Conservation (phyloP, 2,888 invertebrate species). For the Neoascia interrupta region DNA sequence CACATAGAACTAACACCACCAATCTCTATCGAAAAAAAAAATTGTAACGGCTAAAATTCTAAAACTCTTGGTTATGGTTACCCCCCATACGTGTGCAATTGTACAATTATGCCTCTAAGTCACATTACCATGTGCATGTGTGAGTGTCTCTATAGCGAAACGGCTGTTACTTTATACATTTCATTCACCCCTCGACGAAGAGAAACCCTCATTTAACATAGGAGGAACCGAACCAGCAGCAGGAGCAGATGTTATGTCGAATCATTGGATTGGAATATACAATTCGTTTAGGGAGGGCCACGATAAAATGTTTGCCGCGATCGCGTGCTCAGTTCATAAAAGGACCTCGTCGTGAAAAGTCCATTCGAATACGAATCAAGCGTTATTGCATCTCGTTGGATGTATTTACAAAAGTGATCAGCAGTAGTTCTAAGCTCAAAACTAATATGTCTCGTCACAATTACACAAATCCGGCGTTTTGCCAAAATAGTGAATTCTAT, state of each 20-base stretch:
- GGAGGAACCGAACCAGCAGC: constrained; percentile 35
- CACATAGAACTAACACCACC: constrained; percentile 21
- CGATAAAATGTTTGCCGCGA: constrained; percentile 34
- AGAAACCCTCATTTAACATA: constrained; percentile 53
- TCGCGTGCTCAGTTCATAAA: constrained; percentile 65
- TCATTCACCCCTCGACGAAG: constrained; percentile 62
- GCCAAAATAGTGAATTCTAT: constrained; percentile 87
- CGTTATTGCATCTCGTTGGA: too few relatives aligned
- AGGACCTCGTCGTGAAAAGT: constrained; percentile 58
- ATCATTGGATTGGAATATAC: constrained; percentile 26
- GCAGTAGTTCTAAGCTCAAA: not conserved
- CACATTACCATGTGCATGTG: constrained; percentile 35
- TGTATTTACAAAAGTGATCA: too few relatives aligned
- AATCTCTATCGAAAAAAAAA: constrained; percentile 22
- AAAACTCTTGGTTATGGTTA: constrained; percentile 1
- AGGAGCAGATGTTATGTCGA: constrained; percentile 61
- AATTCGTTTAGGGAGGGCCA: constrained; percentile 35
- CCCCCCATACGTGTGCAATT: constrained; percentile 32
- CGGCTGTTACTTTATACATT: constrained; percentile 61
- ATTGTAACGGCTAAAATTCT: constrained; percentile 62
- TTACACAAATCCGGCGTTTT: constrained; percentile 90
- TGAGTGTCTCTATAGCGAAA: constrained; percentile 31
- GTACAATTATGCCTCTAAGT: constrained; percentile 51
- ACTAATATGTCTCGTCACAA: constrained; percentile 79
- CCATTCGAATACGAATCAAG: too few relatives aligned